Base-by-base conservation (phyloP, 2,113 vertebrate genomes). In the Cynocephalus volans region DNA sequence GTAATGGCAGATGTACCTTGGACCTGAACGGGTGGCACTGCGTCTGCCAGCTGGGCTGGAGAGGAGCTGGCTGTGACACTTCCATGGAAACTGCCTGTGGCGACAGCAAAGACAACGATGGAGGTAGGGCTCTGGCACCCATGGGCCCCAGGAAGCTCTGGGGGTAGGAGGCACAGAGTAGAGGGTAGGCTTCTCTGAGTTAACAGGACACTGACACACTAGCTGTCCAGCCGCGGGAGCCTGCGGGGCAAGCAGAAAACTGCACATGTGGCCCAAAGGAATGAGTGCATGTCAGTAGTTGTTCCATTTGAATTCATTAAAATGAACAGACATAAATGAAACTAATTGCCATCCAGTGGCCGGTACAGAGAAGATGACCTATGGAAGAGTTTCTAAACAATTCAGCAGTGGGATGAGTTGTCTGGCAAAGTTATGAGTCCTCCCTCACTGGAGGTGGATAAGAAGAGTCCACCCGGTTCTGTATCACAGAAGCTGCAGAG, bases 21-120 rank as follows among this genome's bases (percentile, higher is more conserved):
- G 99, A 99, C 98, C 98, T 99, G 98, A 99, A 99, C 8, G 99
- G 99, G 97, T 99, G 99, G 99, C 99, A 99, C 98, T 99, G 99
- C 3, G 99, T 99, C 98, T 99, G 99, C 98, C 99, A 99, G 98
- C 99, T 99, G 98, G 99, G 99, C 98, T 99, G 99, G 99, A 99
- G 99, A 98, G 99, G 99, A 97, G 98, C 98, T 0, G 99, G 99
- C 97, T 99, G 99, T 33, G 99, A 99, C 97, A 99, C 99, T 8
- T 99, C 99, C 97, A 99, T 99, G 99, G 99, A 99, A 98, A 99
- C 99, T 0, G 99, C 99, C 23, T 99, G 99, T 84, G 99, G 99
- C 26, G 99, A 99, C 50, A 98, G 99, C 97, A 99, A 99, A 98
- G 99, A 99, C 99, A 99, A 99, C 18, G 99, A 99, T 8, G 99